These are phyloP conservation scores for Monoplex corrugatus DNA, from an alignment of 2,888 invertebrate species.

Conservation along the genomic window DNA sequence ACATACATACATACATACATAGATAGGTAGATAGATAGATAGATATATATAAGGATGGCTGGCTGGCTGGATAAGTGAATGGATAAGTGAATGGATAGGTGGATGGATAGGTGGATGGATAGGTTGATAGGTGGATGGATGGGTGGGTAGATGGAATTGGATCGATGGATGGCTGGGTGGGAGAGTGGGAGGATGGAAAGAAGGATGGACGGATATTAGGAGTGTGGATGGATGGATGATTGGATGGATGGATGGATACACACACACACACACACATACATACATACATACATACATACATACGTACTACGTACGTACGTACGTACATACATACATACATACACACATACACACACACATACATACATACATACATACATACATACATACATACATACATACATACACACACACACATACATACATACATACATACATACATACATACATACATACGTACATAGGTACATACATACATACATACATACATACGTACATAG, in stretches of 20 bases:
- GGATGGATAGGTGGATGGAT: too few species aligned
- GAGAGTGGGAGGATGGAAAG: background rate
- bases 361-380: background rate
- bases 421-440: background rate
- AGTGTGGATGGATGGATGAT: background rate
- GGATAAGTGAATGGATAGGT: background rate
- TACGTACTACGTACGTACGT: background rate
- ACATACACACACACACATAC: conserved; percentile 22
- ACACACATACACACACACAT: conserved; percentile 29
- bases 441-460: background rate
- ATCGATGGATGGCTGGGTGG: background rate
- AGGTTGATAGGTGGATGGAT: background rate
- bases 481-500: background rate
- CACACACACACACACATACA: conserved; percentile 11
- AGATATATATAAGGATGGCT: background rate
- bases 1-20: background rate
- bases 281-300: conserved; percentile 15
- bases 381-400: conserved; percentile 16
- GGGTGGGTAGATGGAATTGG: too few species aligned
- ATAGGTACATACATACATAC: background rate
- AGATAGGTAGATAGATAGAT: too few species aligned
- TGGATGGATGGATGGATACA: background rate
- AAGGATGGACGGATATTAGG: background rate
- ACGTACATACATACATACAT: conserved; percentile 18
- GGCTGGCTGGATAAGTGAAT: too few species aligned